Base-by-base conservation (phyloP, 2,113 vertebrate genomes). In the Sphaerodactylus townsendi region DNA sequence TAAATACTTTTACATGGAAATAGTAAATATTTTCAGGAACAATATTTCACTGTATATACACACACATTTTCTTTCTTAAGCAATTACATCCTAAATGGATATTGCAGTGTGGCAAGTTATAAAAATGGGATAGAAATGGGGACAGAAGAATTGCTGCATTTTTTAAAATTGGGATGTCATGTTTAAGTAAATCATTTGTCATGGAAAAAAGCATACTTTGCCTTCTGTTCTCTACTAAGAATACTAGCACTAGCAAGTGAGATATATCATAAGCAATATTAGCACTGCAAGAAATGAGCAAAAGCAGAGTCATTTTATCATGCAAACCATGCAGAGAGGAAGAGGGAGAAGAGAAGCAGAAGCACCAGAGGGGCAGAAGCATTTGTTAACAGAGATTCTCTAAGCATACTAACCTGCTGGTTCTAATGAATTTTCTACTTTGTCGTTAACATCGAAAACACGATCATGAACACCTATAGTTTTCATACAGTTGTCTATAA, bases 401-500 rank as follows among this genome's bases (percentile, higher is more conserved):
- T 96, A 98, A 97, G 97, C 97, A 99, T 99, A 99, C 99, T 99
- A 98, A 99, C 99, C 99, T 99, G 98, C 97, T 97, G 98, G 98
- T 98, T 99, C 98, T 99, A 99, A 98, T 96, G 98, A 98, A 99
- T 99, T 99, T 97, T 99, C 98, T 99, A 99, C 98, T 99, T 98
- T 99, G 97, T 99, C 98, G 97, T 99, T 98, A 98, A 99, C 98
- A 95, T 99, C 99, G 98, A 99, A 99, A 98, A 99, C 98, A 94
- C 98, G 98, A 96, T 99, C 98, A 97, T 99, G 98, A 98, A 98
- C 98, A 95, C 98, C 98, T 99, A 99, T 98, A 98, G 98, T 99
- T 99, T 99, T 99, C 98, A 98, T 97, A 97, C 99, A 99, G 98
- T 96, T 98, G 97, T 98, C 99, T 99, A 99, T 96, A 99, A 99